Conservation (phyloP, 2,888 invertebrate genomes). For the Crepidodera aurea region DNA sequence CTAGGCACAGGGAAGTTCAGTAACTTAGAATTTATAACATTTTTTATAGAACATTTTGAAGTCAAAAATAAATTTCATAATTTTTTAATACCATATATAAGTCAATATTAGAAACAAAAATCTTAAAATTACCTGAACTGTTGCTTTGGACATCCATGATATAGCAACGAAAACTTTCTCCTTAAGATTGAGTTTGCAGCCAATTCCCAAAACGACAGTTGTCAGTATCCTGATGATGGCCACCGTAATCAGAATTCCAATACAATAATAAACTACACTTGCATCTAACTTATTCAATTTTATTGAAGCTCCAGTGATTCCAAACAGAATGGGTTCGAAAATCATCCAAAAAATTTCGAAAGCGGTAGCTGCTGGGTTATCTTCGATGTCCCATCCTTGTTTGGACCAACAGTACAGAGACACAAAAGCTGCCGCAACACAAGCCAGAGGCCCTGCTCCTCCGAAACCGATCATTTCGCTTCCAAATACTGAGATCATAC, state of each 20-base stretch:
- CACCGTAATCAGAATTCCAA: constrained; percentile 73
- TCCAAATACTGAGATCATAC: constrained; percentile 85
- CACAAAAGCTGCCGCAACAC: constrained; percentile 83
- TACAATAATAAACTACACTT: constrained; percentile 73
- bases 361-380: constrained; percentile 86
- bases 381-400: constrained; percentile 86
- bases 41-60: too few species aligned
- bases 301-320: constrained; percentile 90
- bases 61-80: too few species aligned
- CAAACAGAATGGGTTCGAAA: constrained; percentile 93
- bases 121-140: constrained; percentile 87
- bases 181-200: constrained; percentile 83
- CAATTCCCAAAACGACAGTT: constrained; percentile 75
- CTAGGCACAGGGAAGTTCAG: too few species aligned
- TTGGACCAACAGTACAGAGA: constrained; percentile 83
- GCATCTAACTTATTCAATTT: constrained; percentile 77
- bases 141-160: constrained; percentile 96
- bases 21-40: too few species aligned
- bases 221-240: constrained; percentile 71
- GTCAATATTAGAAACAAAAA: too few species aligned
- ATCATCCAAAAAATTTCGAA: constrained; percentile 96
- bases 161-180: constrained; percentile 92
- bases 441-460: constrained; percentile 82
- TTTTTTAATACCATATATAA: not conserved
- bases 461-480: constrained; percentile 78